phyloP scores from a whole-genome alignment of 2,888 invertebrate species.

The Ectemnius lituratus region DNA sequence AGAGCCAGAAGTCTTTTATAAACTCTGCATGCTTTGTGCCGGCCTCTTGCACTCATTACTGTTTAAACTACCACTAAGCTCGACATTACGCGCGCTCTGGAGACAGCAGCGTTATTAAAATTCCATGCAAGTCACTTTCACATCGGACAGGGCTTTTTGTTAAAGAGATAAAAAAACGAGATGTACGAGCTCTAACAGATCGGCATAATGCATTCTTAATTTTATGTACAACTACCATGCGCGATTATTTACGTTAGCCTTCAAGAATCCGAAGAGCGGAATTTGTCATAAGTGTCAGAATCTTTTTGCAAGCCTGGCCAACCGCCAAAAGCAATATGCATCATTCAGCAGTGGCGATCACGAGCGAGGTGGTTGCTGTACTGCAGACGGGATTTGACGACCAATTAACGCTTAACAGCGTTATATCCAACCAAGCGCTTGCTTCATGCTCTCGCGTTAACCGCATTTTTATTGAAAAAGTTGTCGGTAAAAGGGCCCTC shows the following conservation, averaged over 20 bases:
- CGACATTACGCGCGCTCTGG: too few species aligned
- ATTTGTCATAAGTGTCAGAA: constrained; percentile 32
- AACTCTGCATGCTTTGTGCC: not conserved
- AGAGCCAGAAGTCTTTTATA: not conserved
- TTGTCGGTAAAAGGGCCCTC: constrained; percentile 20
- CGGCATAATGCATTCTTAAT: too few species aligned
- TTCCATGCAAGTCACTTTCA: too few species aligned
- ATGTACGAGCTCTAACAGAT: too few species aligned
- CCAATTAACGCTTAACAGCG: constrained; percentile 51
- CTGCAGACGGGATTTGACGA: constrained; percentile 35
- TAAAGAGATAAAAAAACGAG: too few species aligned
- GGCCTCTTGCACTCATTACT: not conserved
- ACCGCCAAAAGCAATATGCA: constrained; percentile 23
- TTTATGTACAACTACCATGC: too few species aligned
- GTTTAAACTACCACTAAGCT: not conserved
- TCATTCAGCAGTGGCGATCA: constrained; percentile 24
- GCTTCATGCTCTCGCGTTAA: constrained; percentile 19
- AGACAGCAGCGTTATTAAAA: too few species aligned
- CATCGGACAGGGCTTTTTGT: too few species aligned
- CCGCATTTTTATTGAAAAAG: constrained; percentile 12
- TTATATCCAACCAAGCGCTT: constrained; percentile 20
- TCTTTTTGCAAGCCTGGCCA: constrained; percentile 23
- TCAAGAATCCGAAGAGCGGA: not conserved
- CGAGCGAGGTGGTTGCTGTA: constrained; percentile 18
- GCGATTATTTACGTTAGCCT: too few species aligned